Evolutionary conservation across 2,797 vertebrate genomes (phyloP).

Genomic region (Lutjanus argentimaculatus): DNA sequence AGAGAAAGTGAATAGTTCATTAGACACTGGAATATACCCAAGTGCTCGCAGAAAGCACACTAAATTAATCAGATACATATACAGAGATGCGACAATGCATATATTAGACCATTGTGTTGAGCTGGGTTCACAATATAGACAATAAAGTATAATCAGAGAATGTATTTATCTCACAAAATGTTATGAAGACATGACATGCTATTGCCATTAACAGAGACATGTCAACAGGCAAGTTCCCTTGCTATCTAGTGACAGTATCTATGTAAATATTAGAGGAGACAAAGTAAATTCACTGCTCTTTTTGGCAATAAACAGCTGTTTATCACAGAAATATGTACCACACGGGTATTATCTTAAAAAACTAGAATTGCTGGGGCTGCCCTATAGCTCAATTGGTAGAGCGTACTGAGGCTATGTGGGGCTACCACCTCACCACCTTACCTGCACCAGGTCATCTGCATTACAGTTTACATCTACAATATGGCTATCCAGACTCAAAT

Average conservation of each 20-base stretch:
- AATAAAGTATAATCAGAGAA: conserved; percentile 51
- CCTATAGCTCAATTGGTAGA: no score
- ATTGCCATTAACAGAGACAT: conserved; percentile 27
- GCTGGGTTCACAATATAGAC: conserved; percentile 61
- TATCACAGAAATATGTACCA: background rate
- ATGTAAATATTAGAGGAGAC: conserved; percentile 7
- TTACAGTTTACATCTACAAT: no score
- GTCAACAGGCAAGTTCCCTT: conserved; percentile 9
- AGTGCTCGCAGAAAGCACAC: conserved; percentile 62
- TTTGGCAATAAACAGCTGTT: background rate
- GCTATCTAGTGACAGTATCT: conserved; percentile 15
- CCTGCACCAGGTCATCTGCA: no score
- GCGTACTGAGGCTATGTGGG: no score
- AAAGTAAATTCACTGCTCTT: background rate
- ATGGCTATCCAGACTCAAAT: no score
- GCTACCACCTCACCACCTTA: no score
- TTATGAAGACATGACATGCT: conserved; percentile 35
- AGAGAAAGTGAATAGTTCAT: conserved; percentile 52
- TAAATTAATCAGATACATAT: conserved; percentile 76
- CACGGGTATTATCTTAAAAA: background rate
- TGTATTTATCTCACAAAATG: conserved; percentile 50
- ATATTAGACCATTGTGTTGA: conserved; percentile 69
- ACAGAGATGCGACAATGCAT: conserved; percentile 59
- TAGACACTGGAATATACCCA: conserved; percentile 52
- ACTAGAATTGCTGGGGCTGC: no score